Percentiles rank a stretch among this genome's conserved stretches.
Conservation (phyloP, 2,888 invertebrate genomes). For the Cistogaster globosa region DNA sequence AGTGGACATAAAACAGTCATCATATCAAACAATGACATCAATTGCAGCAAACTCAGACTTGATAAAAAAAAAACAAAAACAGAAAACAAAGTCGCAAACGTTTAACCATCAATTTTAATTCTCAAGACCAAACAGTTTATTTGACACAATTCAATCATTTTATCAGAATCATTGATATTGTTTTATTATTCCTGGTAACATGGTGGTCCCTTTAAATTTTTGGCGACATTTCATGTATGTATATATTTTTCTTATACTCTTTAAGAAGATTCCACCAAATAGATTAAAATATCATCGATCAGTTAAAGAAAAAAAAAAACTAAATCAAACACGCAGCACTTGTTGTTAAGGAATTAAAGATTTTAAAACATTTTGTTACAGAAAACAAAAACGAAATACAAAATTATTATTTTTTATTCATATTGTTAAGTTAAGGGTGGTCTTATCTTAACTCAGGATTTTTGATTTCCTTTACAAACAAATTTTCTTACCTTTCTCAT, state of each 20-base stretch:
- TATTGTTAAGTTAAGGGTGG: constrained; percentile 49
- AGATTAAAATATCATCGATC: constrained; percentile 70
- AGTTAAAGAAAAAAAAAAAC: constrained; percentile 6
- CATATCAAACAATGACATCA: constrained; percentile 65
- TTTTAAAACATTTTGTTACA: constrained; percentile 5
- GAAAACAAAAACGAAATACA: constrained; percentile 7
- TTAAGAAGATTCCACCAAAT: constrained; percentile 55
- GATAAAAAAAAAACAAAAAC: not conserved
- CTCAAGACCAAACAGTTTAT: constrained; percentile 47
- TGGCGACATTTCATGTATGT: constrained; percentile 61
- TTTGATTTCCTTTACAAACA: constrained; percentile 18
- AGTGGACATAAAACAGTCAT: constrained; percentile 65
- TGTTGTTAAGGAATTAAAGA: constrained; percentile 25
- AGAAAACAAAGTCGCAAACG: constrained; percentile 1
- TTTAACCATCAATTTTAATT: constrained; percentile 62
- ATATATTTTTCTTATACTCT: constrained; percentile 1
- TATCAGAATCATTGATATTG: constrained; percentile 37
- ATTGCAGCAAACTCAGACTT: constrained; percentile 41
- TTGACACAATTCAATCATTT: constrained; percentile 71
- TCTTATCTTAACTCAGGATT: constrained; percentile 51
- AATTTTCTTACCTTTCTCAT: constrained; percentile 33
- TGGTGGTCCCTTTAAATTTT: constrained; percentile 62
- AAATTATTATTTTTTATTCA: constrained; percentile 53
- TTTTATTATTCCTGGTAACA: constrained; percentile 58
- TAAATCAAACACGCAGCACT: constrained; percentile 22